Evolutionary conservation across 2,113 vertebrate genomes (phyloP), one percentile per base, ranked within the genome.

Genomic region (Malurus elegans): DNA sequence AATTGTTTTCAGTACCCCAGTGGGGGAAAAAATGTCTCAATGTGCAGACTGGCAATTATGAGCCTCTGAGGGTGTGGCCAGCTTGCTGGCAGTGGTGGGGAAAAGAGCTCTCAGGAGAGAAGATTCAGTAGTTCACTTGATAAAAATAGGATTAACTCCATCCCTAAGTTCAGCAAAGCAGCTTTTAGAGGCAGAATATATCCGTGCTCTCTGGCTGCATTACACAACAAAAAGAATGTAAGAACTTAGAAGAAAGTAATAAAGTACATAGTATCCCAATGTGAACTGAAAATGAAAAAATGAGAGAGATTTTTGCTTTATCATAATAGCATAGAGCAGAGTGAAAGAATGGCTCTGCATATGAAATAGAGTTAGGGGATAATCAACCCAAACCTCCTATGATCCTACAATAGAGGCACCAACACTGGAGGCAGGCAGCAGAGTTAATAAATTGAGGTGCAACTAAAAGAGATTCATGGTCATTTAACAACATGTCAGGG

Each of bases 371-470:
- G 86, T 75, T 60, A 91, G 89, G 67, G 65, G 69, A 90, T 95
- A 92, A 93, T 95, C 90, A 92, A 5, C 91, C 40, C 60, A 79
- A 83, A 64, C 60, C 69, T 94, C 84, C 45, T 67, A 14, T 84
- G 82, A 93, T 83, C 61, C 61, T 66, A 57, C 82, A 90, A 40
- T 5, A 88, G 61, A 90, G 48, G 73, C 44, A 81, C 58, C 74
- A 44, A 47, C 78, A 85, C 62, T 50, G 62, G 65, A 86, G 47
- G 79, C 71, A 86, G 34, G 32, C 72, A 88, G 32, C 70, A 67
- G 75, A 88, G 79, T 67, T 92, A 95, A 95, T 93, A 79, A 88
- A 96, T 95, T 93, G 91, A 88, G 61, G 94, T 90, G 81, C 87
- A 94, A 88, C 79, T 81, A 34, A 90, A 95, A 94, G 69, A 92